Base-by-base conservation (phyloP, 1,140 invertebrate genomes). In the Bombus consobrinus region DNA sequence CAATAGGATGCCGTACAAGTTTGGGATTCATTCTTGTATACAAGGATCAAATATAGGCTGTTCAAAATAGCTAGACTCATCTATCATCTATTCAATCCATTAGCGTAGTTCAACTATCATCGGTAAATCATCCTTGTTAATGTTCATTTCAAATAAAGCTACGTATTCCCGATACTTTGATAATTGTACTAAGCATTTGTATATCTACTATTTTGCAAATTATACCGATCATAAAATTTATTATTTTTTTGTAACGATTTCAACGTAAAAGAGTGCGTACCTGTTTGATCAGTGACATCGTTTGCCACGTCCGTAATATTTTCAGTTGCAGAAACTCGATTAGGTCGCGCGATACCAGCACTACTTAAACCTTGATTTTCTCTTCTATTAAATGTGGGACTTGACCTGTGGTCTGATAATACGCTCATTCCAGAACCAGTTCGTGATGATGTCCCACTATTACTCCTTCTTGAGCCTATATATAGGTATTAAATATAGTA, bases 401-500 rank as follows among this genome's bases (percentile, higher is more conserved):
- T 95, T 73, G 87, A 87, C 76, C 93, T 94, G 32, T 93, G 89
- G 85, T 96, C 96, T 3, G 94, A 96, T 68, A 96, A 92, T 39
- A 94, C 93, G 89, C 95, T 96, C 88, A 96, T 94, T 66, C 95
- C 96, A 28, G 96, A 96, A 78, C 96, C 96, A 69, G 94, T 95
- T 86, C 96, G 93, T 8, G 96, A 96, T 12, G 96, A 96, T 71
- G 96, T 91, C 6, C 96, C 96, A 88, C 96, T 96, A 66, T 96
- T 96, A 77, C 95, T 96, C 84, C 95, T 92, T 88, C 95, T 92
- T 6, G 96, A 96, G 69, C 94, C 96, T 96, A 53, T 68, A 91
- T 59, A 88, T 59, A 22, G 64, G 76, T 80, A 73, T 82, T 73
- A 43, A 41, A 43, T n/a, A 34, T 86, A 25, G n/a, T n/a, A 72